A percentile compares a stretch with the other conserved stretches of the same genome.
These are phyloP conservation scores for Alethe diademata DNA, from an alignment of 2,113 vertebrate genomes.

Conservation along the genomic window DNA sequence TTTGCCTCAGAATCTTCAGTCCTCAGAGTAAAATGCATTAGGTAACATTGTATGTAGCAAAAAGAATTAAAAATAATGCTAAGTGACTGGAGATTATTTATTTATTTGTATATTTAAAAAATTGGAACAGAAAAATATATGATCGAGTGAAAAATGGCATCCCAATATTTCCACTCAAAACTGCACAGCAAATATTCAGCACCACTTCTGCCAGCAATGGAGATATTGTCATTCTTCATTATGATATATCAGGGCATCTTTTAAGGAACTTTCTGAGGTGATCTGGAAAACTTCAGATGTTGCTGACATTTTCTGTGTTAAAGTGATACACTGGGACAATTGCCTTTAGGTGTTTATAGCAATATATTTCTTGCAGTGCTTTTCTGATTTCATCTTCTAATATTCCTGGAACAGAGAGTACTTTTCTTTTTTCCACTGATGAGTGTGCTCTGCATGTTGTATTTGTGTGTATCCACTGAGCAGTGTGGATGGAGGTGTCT, in stretches of 20 bases:
- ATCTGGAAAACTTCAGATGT: background rate
- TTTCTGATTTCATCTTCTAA: slow-evolving; percentile 4
- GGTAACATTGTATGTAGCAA: background rate
- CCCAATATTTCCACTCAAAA: background rate
- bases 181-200: background rate
- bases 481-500: background rate
- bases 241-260: background rate
- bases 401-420: background rate
- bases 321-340: background rate
- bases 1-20: background rate
- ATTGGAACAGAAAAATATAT: background rate
- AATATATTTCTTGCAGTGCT: background rate
- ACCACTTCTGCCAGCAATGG: background rate
- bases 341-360: background rate
- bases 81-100: background rate
- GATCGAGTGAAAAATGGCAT: background rate
- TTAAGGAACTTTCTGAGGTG: background rate
- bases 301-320: background rate
- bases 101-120: background rate
- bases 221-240: background rate
- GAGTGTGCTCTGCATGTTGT: background rate
- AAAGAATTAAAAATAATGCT: background rate
- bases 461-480: accelerated
- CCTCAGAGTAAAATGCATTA: background rate
- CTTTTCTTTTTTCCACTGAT: background rate